Percentiles rank a stretch among this genome's conserved stretches.
Evolutionary conservation across 2,113 vertebrate species (phyloP).

Genomic region (Gavialis gangeticus): DNA sequence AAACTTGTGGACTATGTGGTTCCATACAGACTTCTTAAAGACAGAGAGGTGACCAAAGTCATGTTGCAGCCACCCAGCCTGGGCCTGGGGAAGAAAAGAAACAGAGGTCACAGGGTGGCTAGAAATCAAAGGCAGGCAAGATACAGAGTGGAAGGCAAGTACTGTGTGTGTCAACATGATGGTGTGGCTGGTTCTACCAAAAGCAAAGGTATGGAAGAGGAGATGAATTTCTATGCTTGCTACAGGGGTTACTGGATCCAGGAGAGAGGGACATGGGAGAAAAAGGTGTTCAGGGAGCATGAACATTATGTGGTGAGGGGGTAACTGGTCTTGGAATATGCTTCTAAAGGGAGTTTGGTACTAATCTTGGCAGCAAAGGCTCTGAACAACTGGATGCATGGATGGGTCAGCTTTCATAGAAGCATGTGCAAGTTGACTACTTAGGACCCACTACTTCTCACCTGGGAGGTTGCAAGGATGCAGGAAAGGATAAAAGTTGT

Average conservation of each 20-base stretch:
- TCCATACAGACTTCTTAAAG: slow-evolving; percentile 90
- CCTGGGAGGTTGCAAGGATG: slow-evolving; percentile 89
- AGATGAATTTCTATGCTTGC: not conserved
- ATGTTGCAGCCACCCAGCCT: slow-evolving; percentile 96
- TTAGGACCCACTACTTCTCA: slow-evolving; percentile 55
- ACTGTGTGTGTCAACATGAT: not conserved
- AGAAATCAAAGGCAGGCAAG: not conserved
- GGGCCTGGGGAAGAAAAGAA: slow-evolving; percentile 78
- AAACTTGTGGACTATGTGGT: slow-evolving; percentile 92
- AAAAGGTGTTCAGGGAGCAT: not conserved
- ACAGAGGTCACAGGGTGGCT: not conserved
- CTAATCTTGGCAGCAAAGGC: not conserved
- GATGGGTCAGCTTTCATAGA: not conserved
- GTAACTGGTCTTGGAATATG: not conserved
- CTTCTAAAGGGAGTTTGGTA: not conserved
- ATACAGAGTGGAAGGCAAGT: not conserved
- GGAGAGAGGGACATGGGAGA: not conserved
- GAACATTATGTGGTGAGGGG: no score
- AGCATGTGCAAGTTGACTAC: not conserved
- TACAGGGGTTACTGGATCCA: not conserved
- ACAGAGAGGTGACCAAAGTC: slow-evolving; percentile 97
- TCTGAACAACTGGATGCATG: not conserved
- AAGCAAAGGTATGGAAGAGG: not conserved
- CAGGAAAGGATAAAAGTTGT: slow-evolving; percentile 82
- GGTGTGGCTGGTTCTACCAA: not conserved